phyloP scores from a whole-genome alignment of 2,797 vertebrate genomes.

The Ciconia nigra region DNA sequence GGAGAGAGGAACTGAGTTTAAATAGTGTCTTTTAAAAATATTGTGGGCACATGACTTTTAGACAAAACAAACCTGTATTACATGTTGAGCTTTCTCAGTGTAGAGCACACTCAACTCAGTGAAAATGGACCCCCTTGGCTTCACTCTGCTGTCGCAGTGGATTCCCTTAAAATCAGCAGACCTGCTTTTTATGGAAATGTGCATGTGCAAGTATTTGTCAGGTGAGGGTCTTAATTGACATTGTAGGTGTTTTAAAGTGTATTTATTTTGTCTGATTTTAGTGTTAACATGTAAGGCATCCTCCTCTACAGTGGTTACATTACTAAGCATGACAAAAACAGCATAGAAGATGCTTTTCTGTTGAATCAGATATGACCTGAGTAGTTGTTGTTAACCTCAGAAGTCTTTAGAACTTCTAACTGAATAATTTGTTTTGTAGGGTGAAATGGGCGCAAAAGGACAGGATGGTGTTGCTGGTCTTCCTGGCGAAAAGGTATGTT shows the following conservation, averaged over 20 bases:
- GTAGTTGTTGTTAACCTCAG: not conserved
- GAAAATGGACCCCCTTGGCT: not conserved
- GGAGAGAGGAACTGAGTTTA: not conserved
- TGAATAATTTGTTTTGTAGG: slow-evolving; percentile 48
- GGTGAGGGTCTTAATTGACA: not conserved
- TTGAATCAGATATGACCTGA: not conserved
- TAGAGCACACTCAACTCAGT: not conserved
- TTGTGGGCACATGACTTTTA: not conserved
- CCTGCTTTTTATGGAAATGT: not conserved
- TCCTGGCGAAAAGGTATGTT: slow-evolving; percentile 67
- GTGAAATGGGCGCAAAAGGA: slow-evolving; percentile 66
- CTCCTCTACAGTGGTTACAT: not conserved
- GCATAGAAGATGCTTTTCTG: not conserved
- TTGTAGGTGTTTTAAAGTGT: not conserved
- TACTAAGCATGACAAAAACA: not conserved
- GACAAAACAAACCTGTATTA: not conserved
- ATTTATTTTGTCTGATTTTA: not conserved
- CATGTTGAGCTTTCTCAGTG: not conserved
- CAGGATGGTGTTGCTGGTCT: slow-evolving; percentile 50
- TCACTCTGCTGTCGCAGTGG: not conserved
- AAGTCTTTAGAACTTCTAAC: not conserved
- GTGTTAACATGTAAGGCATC: not conserved
- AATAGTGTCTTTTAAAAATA: not conserved
- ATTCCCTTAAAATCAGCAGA: not conserved
- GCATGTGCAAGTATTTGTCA: not conserved